Percentiles rank a stretch among this genome's conserved stretches.
These are phyloP conservation scores for Pogona vitticeps DNA, from an alignment of 2,113 vertebrate genomes.

Conservation along the genomic window DNA sequence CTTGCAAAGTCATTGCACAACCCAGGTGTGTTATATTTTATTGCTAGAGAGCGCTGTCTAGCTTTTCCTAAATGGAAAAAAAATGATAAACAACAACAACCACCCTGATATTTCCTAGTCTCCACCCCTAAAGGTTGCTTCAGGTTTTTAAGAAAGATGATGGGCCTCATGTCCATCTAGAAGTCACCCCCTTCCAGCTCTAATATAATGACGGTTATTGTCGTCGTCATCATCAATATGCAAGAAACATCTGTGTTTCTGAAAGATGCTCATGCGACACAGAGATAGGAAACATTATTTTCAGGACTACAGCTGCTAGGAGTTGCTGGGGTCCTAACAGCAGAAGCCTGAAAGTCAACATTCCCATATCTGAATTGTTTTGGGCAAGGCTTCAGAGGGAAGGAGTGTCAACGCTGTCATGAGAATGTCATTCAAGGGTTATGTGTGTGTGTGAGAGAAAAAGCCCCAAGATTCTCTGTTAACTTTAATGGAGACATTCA, in stretches of 20 bases:
- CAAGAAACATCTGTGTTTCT: neutral
- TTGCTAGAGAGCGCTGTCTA: neutral
- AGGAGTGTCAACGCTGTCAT: neutral
- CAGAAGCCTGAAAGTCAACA: no score
- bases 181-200: neutral
- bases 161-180: neutral
- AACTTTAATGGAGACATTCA: neutral
- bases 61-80: neutral
- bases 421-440: neutral
- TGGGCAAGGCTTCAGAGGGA: neutral
- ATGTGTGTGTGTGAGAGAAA: neutral
- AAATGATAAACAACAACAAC: no score
- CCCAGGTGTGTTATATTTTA: neutral
- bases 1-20: neutral
- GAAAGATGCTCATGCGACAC: neutral
- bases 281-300: no score
- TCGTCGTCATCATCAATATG: neutral
- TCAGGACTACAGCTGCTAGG: no score
- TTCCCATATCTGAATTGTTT: neutral
- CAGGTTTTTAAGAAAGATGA: neutral
- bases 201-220: neutral
- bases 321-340: no score
- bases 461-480: neutral
- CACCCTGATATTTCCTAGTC: neutral
- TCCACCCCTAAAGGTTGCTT: neutral